Percentiles rank a stretch among this genome's conserved stretches.
Conservation (phyloP, 2,888 invertebrate genomes). For the Oscheius sp. region DNA sequence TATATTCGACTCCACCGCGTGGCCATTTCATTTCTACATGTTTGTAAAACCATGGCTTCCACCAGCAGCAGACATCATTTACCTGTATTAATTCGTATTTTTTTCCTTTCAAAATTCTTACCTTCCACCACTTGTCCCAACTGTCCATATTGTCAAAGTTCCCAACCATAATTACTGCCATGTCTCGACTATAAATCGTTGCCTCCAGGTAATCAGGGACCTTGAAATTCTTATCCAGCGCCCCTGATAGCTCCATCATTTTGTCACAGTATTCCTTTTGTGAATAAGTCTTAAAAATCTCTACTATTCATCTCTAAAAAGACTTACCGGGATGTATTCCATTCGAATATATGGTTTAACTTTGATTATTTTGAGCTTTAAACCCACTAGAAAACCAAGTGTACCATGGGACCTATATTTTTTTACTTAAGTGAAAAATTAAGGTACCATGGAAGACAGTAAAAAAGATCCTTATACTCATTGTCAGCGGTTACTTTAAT, state of each 20-base stretch:
- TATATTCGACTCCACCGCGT: constrained; percentile 72
- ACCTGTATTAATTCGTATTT: constrained; percentile 56
- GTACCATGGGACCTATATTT: constrained; percentile 76
- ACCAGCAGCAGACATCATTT: constrained; percentile 77
- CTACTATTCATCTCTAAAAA: too few relatives aligned
- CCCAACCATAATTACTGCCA: constrained; percentile 79
- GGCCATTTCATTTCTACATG: constrained; percentile 76
- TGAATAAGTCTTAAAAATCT: constrained; percentile 73
- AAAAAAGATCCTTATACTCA: constrained; percentile 76
- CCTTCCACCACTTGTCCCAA: constrained; percentile 42
- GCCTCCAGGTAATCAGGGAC: constrained; percentile 78
- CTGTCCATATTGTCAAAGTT: constrained; percentile 77
- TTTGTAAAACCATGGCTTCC: constrained; percentile 81
- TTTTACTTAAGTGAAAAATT: constrained; percentile 1
- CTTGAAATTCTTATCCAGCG: constrained; percentile 71
- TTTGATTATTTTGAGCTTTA: constrained; percentile 77
- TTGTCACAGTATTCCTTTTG: constrained; percentile 78
- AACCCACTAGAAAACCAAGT: constrained; percentile 77
- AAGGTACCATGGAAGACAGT: constrained; percentile 77
- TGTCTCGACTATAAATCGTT: constrained; percentile 77
- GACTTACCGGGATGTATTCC: constrained; percentile 76
- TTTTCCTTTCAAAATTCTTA: constrained; percentile 11
- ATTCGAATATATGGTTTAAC: constrained; percentile 78
- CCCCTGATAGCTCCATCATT: constrained; percentile 77
- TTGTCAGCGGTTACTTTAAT: constrained; percentile 72